These are phyloP conservation scores for Ianthella basta DNA, from an alignment of 37 sponge, comb jelly and placozoan species.

Conservation along the genomic window DNA sequence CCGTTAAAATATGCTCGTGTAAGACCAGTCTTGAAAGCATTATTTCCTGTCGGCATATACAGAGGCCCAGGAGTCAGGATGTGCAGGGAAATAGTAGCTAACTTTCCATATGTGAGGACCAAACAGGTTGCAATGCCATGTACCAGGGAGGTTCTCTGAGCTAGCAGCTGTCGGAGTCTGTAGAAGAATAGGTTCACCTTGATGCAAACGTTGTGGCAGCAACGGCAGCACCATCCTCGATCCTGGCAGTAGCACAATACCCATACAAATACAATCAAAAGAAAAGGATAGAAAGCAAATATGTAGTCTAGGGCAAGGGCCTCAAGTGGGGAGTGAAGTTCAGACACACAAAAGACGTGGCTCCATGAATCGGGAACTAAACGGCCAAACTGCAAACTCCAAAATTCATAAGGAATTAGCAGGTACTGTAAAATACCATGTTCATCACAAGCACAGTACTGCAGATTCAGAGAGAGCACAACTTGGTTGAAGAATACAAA, in stretches of 20 bases:
- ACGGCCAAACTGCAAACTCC: neutral
- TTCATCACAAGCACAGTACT: neutral
- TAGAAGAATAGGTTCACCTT: neutral
- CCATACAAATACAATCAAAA: neutral
- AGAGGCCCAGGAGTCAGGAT: neutral
- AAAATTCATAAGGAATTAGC: neutral
- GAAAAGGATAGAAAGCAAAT: constrained; percentile 53
- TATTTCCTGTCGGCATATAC: too few species aligned
- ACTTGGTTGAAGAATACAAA: constrained; percentile 7
- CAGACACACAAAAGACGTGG: too few species aligned
- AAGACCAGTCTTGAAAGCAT: neutral
- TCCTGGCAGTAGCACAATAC: constrained; percentile 9
- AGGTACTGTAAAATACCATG: neutral
- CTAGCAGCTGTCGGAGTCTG: neutral
- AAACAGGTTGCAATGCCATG: constrained; percentile 5
- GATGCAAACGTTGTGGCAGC: neutral
- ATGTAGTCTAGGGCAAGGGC: constrained; percentile 44
- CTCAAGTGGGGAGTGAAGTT: constrained; percentile 19
- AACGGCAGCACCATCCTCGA: neutral
- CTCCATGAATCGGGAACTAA: constrained; percentile 29
- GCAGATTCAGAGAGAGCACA: neutral
- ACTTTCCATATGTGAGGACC: constrained; percentile 4
- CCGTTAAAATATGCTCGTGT: neutral
- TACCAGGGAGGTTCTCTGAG: neutral
- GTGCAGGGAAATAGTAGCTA: neutral